Base-by-base conservation (phyloP, 2,888 invertebrate species). In the Alviniconcha strummeri region DNA sequence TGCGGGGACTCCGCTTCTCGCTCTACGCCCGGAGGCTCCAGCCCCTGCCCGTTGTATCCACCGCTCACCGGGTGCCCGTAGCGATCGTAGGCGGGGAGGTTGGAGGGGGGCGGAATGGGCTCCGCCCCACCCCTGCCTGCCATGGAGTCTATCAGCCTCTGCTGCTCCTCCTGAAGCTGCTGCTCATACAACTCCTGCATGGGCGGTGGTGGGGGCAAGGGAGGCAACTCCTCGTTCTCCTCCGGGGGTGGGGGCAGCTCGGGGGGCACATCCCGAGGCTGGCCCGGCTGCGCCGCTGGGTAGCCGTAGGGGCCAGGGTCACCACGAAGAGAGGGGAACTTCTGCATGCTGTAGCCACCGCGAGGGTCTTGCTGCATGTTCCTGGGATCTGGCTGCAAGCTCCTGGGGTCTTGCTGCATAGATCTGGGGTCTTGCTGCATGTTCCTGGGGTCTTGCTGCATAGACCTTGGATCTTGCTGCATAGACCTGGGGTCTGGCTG, bases 111-210 rank as follows among this genome's bases (percentile, higher is more conserved):
- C 5, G 57, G 64, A 36, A 36, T 52, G n/a, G 19, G 11, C 69
- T 52, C 11, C n/a, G 52, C 79, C n/a, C 15, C 60, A 11, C 55
- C 36, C 52, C 56, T 15, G 15, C 67, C 74, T 4, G 75, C 67
- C 81, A 88, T 80, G 17, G 88, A 86, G 71, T 89, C 88, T 85
- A 90, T 84, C 83, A 90, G 81, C 74, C 88, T 85, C 76, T 86
- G 88, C 80, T 89, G 89, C 74, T 90, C 89, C 54, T 89, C 89
- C 56, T 90, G 88, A 54, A 92, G 96, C 72, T 96, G 94, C 0
- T 96, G 96, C 94, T 97, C 90, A 6, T 89, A 72, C 60, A 88
- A 83, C 64, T 91, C 90, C 52, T 87, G 87, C 76, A 77, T 77
- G 76, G 76, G 76, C 96, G 13, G 96, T 96, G 92, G 91, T 15